Evolutionary conservation across 2,113 vertebrate species (phyloP).

Genomic region (Chlamydotis undulata): DNA sequence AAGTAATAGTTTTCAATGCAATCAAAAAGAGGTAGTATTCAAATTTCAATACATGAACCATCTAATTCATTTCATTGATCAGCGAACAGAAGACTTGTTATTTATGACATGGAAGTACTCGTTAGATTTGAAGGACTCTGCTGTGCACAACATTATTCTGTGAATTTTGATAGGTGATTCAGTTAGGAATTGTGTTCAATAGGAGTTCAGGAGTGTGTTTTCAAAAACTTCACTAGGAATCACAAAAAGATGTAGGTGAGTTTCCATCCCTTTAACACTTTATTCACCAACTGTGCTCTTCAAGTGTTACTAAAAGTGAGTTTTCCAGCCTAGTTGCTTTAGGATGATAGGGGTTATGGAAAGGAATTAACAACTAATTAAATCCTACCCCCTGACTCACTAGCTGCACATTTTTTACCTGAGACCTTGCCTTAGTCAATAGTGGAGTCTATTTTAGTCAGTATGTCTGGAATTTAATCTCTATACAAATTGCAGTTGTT

Average conservation of each 20-base stretch:
- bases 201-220: background rate
- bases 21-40: background rate
- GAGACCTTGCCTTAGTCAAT: background rate
- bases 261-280: background rate
- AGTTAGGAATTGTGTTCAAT: background rate
- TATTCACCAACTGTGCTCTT: background rate
- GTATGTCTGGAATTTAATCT: background rate
- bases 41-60: background rate
- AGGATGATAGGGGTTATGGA: background rate
- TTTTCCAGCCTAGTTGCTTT: background rate
- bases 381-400: background rate
- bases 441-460: background rate
- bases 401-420: background rate
- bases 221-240: background rate
- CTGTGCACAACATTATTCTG: background rate
- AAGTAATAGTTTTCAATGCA: background rate
- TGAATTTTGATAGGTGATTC: background rate
- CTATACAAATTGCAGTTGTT: background rate
- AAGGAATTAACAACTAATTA: background rate
- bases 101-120: background rate
- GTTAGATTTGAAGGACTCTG: background rate
- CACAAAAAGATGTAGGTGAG: background rate
- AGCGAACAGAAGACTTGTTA: background rate
- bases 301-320: background rate
- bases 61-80: conserved; percentile 35